Conservation (phyloP, 2,113 vertebrate genomes). For the Stictonetta naevosa region DNA sequence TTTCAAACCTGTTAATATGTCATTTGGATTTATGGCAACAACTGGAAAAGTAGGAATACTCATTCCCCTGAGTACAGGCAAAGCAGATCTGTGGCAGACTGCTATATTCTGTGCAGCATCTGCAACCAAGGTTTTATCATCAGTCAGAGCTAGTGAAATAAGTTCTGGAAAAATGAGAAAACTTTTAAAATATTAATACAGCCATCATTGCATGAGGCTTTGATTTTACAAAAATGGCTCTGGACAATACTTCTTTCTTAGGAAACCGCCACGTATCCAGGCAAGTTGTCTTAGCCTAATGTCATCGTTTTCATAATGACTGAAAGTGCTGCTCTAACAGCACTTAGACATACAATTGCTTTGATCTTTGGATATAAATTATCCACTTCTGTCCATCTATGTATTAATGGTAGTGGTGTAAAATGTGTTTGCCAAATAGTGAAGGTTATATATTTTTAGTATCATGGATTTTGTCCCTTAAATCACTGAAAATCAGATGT, state of each 20-base stretch:
- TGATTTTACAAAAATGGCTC: conserved; percentile 28
- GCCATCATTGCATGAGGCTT: background rate
- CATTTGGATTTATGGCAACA: background rate
- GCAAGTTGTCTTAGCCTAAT: background rate
- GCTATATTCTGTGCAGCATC: background rate
- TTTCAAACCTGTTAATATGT: background rate
- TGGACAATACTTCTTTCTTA: background rate
- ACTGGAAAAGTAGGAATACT: background rate
- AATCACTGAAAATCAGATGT: rapidly evolving
- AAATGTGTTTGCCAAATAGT: background rate
- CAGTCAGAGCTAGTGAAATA: background rate
- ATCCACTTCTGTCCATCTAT: background rate
- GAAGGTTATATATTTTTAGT: background rate
- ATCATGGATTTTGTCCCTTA: background rate
- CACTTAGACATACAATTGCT: background rate
- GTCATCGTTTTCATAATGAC: background rate
- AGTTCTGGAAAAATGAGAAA: conserved; percentile 36
- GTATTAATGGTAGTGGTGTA: background rate
- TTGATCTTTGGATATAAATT: background rate
- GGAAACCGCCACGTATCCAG: background rate
- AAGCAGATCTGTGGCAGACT: background rate
- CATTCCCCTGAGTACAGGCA: background rate
- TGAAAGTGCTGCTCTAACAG: background rate
- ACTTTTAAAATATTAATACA: conserved; percentile 46
- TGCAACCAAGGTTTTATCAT: background rate